phyloP scores from a whole-genome alignment of 2,113 vertebrate species.

The Calonectris borealis region DNA sequence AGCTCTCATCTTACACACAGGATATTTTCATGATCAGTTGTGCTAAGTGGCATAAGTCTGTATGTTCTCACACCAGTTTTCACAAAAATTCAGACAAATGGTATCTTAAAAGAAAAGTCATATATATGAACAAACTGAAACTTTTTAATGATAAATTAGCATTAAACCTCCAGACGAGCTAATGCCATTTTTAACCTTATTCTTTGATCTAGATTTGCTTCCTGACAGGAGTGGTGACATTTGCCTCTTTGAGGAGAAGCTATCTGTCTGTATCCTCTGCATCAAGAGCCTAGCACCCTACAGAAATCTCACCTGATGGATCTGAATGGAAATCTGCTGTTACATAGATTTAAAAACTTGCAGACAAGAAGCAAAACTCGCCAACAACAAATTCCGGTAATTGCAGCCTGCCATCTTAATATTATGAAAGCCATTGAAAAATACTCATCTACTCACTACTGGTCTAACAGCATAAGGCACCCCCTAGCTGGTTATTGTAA shows the following conservation, averaged over 20 bases:
- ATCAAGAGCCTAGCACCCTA: not conserved
- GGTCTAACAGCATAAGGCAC: not conserved
- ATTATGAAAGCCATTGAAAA: not conserved
- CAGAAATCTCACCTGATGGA: not conserved
- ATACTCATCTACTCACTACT: not conserved
- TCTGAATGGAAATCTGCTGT: not conserved
- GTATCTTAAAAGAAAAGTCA: not conserved
- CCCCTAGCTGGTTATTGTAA: not conserved
- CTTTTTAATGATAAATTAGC: not conserved
- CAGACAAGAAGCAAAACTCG: not conserved
- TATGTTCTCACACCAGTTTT: not conserved
- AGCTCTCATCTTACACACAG: not conserved
- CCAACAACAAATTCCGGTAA: not conserved
- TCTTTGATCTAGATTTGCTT: not conserved
- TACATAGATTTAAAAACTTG: not conserved
- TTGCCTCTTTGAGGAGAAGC: not conserved
- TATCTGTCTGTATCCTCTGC: not conserved
- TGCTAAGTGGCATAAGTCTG: not conserved
- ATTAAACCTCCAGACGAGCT: not conserved
- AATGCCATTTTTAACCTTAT: not conserved
- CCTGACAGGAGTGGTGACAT: not conserved
- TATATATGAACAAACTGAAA: not conserved
- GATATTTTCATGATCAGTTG: not conserved
- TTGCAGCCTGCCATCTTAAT: not conserved
- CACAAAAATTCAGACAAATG: not conserved